Evolutionary conservation across 2,888 invertebrate genomes (phyloP).

Genomic region (Tethea ocularis): DNA sequence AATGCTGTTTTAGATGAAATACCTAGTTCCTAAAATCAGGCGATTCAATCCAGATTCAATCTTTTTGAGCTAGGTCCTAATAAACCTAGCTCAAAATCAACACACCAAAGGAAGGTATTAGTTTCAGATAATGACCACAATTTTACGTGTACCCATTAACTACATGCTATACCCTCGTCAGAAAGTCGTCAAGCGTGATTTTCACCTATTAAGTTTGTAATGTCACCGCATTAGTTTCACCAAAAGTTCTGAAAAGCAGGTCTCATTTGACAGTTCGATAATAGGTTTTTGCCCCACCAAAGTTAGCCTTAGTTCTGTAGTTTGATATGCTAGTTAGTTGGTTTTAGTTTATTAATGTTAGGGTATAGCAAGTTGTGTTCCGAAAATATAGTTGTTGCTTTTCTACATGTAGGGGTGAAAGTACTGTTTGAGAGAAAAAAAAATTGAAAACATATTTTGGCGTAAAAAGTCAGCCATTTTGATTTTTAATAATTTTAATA

Average conservation of each 20-base stretch:
- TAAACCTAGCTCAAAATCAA: neutral
- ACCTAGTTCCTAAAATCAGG: too few species aligned
- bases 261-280: constrained; percentile 11
- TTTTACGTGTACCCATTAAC: constrained; percentile 6
- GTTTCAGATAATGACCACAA: constrained; percentile 9
- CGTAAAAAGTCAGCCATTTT: too few species aligned
- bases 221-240: constrained; percentile 7
- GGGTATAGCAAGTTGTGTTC: too few species aligned
- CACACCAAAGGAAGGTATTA: neutral
- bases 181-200: constrained; percentile 10
- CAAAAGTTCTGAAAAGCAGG: constrained; percentile 12
- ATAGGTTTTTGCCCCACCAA: constrained; percentile 10
- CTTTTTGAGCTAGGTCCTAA: too few species aligned
- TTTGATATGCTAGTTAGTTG: neutral
- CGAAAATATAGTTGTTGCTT: too few species aligned
- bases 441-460: too few species aligned
- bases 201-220: constrained; percentile 7
- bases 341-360: too few species aligned
- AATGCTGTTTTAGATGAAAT: too few species aligned
- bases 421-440: too few species aligned
- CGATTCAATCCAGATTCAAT: too few species aligned
- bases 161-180: constrained; percentile 12
- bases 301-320: neutral
- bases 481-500: too few species aligned
- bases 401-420: too few species aligned